Evolutionary conservation across 2,888 invertebrate genomes (phyloP), one percentile per base, ranked within the genome.

Genomic region (Cantharis rustica): DNA sequence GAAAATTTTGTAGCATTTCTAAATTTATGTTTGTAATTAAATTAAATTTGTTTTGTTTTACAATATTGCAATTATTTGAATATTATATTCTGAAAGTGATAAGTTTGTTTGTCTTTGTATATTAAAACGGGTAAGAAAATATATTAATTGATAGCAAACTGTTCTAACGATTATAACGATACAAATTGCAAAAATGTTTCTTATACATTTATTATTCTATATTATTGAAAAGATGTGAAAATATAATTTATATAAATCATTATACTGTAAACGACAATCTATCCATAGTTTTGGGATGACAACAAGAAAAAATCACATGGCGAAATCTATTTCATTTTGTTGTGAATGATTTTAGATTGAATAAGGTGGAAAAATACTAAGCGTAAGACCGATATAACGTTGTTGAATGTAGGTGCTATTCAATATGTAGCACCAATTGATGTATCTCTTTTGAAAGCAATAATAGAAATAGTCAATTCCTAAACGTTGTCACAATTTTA

Each of bases 321-420:
- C 79, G 79, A 81, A 77, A 80, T 80, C 80, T 80, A 79, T 82
- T 82, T 81, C 79, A 81, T 80, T 80, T 80, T 76, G 76, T 73
- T 74, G 73, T 62, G 79, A 79, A 77, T 77, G 79, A 81, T 79
- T 79, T 82, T 75, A 47, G n/a, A 75, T 76, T 72, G 73, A 69
- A 79, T 79, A 76, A 76, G 77, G 73, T 79, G 79, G 78, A 78
- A 79, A 76, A 72, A 79, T 79, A 71, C n/a, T n/a, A 47, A 47
- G 7, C 69, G 70, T 72, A n/a, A 23, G 17, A 69, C 75, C 69
- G 3, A 69, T 61, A 71, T 69, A 62, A 20, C 20, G 27, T 63
- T 72, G 68, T 74, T 74, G 73, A 71, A 71, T 76, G 68, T 73
- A 69, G 47, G 47, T 47, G 47, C 72, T 70, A 73, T 76, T 73